A percentile compares a stretch with the other conserved stretches of the same genome.
These are phyloP conservation scores for Boloria euphrosyne DNA, from an alignment of 2,888 invertebrate species.

Conservation along the genomic window DNA sequence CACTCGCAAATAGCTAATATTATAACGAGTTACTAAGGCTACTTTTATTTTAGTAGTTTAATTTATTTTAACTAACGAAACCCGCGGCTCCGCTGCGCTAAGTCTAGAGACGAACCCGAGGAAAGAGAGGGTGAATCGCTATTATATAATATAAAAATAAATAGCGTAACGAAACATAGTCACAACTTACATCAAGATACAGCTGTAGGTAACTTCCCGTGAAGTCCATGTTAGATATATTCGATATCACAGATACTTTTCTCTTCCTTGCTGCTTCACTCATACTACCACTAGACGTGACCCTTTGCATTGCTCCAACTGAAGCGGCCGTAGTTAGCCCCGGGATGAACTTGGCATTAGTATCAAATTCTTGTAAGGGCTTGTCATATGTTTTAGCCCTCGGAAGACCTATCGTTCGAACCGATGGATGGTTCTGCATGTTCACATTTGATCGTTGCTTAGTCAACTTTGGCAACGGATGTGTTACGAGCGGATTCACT, in stretches of 20 bases:
- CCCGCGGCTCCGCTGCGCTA: no score
- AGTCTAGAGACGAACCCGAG: no score
- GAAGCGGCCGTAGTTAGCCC: slow-evolving; percentile 74
- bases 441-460: slow-evolving; percentile 68
- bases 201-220: slow-evolving; percentile 88
- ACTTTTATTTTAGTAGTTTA: no score
- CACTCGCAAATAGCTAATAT: no score
- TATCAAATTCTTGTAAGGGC: slow-evolving; percentile 71
- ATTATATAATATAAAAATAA: no score
- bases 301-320: slow-evolving; percentile 74
- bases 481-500: slow-evolving; percentile 69
- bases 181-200: slow-evolving; percentile 83
- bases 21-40: no score
- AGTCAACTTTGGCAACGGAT: slow-evolving; percentile 64
- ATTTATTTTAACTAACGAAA: no score
- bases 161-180: not conserved
- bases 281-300: slow-evolving; percentile 77
- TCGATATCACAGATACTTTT: slow-evolving; percentile 87
- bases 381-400: slow-evolving; percentile 77
- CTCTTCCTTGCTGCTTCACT: slow-evolving; percentile 78
- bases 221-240: slow-evolving; percentile 88
- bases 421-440: slow-evolving; percentile 75
- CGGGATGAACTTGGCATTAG: slow-evolving; percentile 53
- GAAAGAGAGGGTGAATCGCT: no score
- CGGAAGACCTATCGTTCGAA: slow-evolving; percentile 69